These are phyloP conservation scores for Thunnus thynnus DNA, from an alignment of 2,113 vertebrate genomes.

Conservation along the genomic window DNA sequence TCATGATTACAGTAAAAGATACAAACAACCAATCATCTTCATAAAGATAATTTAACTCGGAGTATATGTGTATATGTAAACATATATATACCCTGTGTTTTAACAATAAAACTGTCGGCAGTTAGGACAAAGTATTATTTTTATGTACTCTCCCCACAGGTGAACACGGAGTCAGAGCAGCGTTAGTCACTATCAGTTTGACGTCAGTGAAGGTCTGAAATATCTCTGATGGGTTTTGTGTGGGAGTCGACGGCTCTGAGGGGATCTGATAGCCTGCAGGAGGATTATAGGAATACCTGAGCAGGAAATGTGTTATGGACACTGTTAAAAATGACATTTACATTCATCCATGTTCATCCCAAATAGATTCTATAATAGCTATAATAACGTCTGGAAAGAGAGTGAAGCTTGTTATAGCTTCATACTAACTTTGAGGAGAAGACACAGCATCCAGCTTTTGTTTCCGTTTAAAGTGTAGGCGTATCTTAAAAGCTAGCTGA, in stretches of 20 bases:
- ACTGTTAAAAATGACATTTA: background rate
- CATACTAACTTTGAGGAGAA: no score
- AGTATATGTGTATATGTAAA: no score
- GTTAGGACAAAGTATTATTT: background rate
- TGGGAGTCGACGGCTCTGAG: conserved; percentile 37
- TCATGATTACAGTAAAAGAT: no score
- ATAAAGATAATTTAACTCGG: no score
- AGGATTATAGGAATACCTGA: conserved; percentile 38
- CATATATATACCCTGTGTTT: background rate
- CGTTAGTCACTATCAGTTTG: conserved; percentile 53
- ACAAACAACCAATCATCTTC: no score
- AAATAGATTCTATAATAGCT: background rate
- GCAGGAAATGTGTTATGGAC: background rate
- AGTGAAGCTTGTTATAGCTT: background rate
- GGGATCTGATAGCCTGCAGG: conserved; percentile 38
- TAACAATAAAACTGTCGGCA: background rate
- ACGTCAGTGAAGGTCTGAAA: conserved; percentile 62
- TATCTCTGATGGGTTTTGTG: conserved; percentile 51
- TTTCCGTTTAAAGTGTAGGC: no score
- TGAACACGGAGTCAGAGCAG: conserved; percentile 15
- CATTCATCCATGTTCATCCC: background rate
- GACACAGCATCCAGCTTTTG: no score
- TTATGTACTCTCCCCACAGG: conserved; percentile 8
- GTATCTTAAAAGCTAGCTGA: no score
- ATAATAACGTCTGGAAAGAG: background rate